phyloP scores from a whole-genome alignment of 2,888 invertebrate genomes.

The Oxyscelio sp. region DNA sequence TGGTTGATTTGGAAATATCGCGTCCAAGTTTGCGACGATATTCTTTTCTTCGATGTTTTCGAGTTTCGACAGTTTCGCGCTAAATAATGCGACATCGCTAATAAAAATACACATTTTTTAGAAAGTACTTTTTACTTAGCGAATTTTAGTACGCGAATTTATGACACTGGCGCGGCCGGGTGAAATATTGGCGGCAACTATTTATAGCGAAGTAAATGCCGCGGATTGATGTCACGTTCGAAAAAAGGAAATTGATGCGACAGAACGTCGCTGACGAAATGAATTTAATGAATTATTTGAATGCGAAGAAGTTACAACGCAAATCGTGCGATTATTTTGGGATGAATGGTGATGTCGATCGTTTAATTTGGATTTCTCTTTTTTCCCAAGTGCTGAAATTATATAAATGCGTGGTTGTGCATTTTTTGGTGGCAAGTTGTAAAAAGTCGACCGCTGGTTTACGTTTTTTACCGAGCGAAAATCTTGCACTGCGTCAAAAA shows the following conservation, averaged over 20 bases:
- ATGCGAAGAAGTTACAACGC: conserved; percentile 32
- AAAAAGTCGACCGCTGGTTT: not conserved
- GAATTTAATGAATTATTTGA: too few relatives aligned
- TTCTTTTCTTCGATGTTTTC: too few relatives aligned
- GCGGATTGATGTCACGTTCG: conserved; percentile 55
- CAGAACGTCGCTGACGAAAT: conserved; percentile 33
- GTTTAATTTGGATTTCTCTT: too few relatives aligned
- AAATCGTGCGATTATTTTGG: conserved; percentile 46
- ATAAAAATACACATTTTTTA: conserved; percentile 39
- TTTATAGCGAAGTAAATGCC: conserved; percentile 70
- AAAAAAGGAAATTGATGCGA: conserved; percentile 55
- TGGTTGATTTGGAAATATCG: conserved; percentile 38
- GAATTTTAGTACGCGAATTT: conserved; percentile 51
- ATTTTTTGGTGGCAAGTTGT: too few relatives aligned
- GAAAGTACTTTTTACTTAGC: conserved; percentile 47
- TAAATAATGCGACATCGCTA: conserved; percentile 48
- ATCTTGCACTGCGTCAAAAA: not conserved
- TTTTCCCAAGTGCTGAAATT: too few relatives aligned
- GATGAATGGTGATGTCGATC: conserved; percentile 27
- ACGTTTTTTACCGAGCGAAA: not conserved
- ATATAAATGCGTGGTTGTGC: too few relatives aligned
- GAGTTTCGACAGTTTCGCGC: conserved; percentile 34
- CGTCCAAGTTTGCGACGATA: too few relatives aligned
- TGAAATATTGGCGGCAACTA: conserved; percentile 49
- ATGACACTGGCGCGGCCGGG: conserved; percentile 44